These are phyloP conservation scores for Mycalesis mineus DNA, from an alignment of 2,888 invertebrate species.

Conservation along the genomic window DNA sequence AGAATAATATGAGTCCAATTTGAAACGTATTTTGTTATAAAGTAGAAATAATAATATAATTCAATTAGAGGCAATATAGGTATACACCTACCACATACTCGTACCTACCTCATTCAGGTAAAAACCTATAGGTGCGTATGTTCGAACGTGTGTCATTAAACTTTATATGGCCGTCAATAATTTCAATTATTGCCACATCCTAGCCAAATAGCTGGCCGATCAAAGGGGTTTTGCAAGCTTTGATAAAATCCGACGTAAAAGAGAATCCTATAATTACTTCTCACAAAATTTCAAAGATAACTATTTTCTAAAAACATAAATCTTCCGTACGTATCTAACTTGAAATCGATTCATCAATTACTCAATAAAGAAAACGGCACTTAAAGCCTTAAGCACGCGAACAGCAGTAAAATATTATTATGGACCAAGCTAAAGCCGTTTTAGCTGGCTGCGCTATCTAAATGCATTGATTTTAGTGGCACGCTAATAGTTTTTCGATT, in stretches of 20 bases:
- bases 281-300: neutral
- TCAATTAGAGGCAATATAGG: too few species aligned
- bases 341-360: conserved; percentile 10
- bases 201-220: neutral
- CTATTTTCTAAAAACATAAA: neutral
- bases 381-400: conserved; percentile 6
- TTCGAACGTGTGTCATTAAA: too few species aligned
- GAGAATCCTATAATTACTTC: neutral
- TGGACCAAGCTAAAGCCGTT: conserved; percentile 34
- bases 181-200: neutral
- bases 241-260: neutral
- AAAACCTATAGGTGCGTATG: too few species aligned
- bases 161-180: too few species aligned
- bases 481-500: conserved; percentile 64
- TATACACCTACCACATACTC: too few species aligned
- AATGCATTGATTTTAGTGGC: conserved; percentile 58
- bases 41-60: too few species aligned
- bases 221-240: neutral
- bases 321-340: neutral
- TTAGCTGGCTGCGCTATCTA: conserved; percentile 40
- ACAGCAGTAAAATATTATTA: conserved; percentile 21
- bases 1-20: too few species aligned
- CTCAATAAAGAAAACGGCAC: conserved; percentile 8
- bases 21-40: too few species aligned
- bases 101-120: too few species aligned